Conservation (phyloP, 92 coral and sea anemone genomes). For the Phenganax stokvisi region DNA sequence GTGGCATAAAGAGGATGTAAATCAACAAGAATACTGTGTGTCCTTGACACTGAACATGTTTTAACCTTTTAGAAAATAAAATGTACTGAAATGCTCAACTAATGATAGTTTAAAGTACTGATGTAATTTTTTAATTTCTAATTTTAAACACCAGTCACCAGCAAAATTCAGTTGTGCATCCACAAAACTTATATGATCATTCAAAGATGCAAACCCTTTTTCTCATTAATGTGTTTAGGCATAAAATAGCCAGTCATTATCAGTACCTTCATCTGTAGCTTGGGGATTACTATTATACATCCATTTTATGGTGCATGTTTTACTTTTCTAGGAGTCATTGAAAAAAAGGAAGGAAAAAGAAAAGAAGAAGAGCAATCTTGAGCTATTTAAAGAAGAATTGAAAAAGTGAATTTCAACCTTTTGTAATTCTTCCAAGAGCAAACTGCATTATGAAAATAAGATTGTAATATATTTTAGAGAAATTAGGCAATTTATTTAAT, state of each 20-base stretch:
- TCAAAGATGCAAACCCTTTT: not conserved
- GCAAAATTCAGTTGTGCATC: not conserved
- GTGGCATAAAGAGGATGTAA: no score
- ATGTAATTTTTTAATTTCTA: no score
- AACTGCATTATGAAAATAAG: no score
- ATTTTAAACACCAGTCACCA: no score
- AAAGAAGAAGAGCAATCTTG: constrained; percentile 97
- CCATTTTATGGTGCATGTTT: not conserved
- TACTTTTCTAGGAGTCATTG: constrained; percentile 59
- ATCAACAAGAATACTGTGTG: no score
- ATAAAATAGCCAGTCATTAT: no score
- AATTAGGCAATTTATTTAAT: not conserved
- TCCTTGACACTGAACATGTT: no score
- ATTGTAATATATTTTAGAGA: not conserved
- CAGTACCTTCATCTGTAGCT: not conserved
- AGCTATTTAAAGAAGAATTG: constrained; percentile 92
- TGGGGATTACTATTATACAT: not conserved
- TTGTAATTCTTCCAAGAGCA: not conserved
- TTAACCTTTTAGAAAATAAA: no score
- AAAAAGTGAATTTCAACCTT: constrained; percentile 51
- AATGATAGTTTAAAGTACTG: no score
- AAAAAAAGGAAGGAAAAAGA: constrained; percentile 88
- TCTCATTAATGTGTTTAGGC: not conserved
- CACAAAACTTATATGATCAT: no score
- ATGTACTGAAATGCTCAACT: no score